A percentile compares a stretch with the other conserved stretches of the same genome.
Evolutionary conservation across 2,797 vertebrate species (phyloP).

Genomic region (Peromyscus nudipes): DNA sequence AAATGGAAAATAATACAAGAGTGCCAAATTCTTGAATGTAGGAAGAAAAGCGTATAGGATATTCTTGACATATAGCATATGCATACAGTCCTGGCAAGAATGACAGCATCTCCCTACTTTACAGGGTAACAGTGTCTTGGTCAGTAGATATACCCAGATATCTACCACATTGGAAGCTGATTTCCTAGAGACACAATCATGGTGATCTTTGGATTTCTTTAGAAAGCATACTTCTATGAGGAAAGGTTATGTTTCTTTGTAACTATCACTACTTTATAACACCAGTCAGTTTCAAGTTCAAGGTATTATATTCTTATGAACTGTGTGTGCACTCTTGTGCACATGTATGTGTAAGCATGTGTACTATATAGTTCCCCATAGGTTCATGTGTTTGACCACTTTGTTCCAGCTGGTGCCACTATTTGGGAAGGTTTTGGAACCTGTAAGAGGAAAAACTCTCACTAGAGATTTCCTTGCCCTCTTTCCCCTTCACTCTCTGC

Average conservation of each 20-base stretch:
- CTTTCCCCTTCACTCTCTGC: too few relatives aligned
- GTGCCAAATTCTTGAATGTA: neutral
- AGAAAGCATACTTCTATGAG: neutral
- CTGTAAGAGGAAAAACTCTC: neutral
- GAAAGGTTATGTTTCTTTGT: slow-evolving; percentile 5
- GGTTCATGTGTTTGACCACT: neutral
- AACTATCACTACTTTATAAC: neutral
- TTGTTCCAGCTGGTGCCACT: neutral
- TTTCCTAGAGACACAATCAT: neutral
- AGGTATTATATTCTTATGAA: neutral
- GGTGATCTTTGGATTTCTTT: neutral
- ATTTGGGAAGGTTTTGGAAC: neutral
- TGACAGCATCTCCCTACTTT: neutral
- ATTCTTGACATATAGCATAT: neutral
- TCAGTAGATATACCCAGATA: neutral
- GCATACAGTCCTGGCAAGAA: neutral
- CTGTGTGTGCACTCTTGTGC: neutral
- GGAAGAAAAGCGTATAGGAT: neutral
- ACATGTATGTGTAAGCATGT: neutral
- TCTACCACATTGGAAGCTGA: neutral
- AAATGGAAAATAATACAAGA: neutral
- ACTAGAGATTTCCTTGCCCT: too few relatives aligned
- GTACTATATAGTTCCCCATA: neutral
- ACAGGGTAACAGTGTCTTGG: rapidly evolving
- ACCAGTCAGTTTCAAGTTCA: neutral